Evolutionary conservation across 2,888 invertebrate genomes (phyloP).

Genomic region (Pyrrhia umbra): DNA sequence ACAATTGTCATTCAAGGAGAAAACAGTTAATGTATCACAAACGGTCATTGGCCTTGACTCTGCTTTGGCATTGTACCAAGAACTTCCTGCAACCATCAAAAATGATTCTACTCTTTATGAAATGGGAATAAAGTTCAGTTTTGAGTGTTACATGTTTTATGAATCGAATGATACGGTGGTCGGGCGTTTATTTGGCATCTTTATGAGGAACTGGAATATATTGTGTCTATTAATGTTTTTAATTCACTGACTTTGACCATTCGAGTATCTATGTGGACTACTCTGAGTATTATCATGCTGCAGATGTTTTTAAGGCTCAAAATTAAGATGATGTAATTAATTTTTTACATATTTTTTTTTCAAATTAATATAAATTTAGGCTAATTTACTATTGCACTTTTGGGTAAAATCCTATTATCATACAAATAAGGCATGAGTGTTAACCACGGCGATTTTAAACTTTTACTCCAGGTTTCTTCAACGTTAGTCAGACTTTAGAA

Average conservation of each 20-base stretch:
- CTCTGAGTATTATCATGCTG: conserved; percentile 10
- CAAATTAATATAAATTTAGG: background rate
- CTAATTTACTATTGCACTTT: background rate
- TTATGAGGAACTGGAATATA: conserved; percentile 61
- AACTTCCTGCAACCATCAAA: conserved; percentile 31
- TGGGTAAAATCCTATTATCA: background rate
- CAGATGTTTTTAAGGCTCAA: conserved; percentile 11
- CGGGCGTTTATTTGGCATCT: conserved; percentile 60
- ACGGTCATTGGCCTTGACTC: conserved; percentile 77
- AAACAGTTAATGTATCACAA: conserved; percentile 66
- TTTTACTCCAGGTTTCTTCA: too few species aligned
- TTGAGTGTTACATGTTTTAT: conserved; percentile 17
- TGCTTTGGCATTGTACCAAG: conserved; percentile 74
- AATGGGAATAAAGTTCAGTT: conserved; percentile 13
- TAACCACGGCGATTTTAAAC: too few species aligned
- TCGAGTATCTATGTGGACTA: conserved; percentile 27
- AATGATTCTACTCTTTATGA: conserved; percentile 21
- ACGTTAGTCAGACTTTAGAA: too few species aligned
- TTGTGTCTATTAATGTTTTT: conserved; percentile 61
- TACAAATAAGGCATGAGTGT: too few species aligned
- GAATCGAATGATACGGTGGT: conserved; percentile 33
- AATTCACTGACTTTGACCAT: conserved; percentile 55
- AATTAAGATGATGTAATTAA: background rate
- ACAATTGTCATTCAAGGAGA: conserved; percentile 70
- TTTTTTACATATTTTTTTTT: background rate